These are phyloP conservation scores for Pandemis cinnamomeana DNA, from an alignment of 2,888 invertebrate genomes.

Conservation along the genomic window DNA sequence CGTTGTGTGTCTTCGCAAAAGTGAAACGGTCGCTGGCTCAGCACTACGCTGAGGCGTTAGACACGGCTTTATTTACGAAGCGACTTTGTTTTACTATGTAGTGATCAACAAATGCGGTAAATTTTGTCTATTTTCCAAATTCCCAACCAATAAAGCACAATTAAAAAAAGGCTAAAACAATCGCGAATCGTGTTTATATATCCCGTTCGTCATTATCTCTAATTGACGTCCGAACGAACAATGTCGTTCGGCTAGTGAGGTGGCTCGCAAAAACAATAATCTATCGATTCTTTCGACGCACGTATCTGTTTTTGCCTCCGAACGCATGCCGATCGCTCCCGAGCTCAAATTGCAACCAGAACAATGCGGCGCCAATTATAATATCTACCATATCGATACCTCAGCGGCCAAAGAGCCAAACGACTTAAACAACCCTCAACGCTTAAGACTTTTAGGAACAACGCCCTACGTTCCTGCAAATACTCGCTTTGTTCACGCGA, in stretches of 20 bases:
- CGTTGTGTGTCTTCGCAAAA: too few species aligned
- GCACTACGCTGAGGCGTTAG: too few species aligned
- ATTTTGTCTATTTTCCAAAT: neutral
- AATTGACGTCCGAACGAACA: slow-evolving; percentile 78
- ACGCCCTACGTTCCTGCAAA: neutral
- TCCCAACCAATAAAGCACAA: slow-evolving; percentile 24
- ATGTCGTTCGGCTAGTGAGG: slow-evolving; percentile 72
- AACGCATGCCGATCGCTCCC: slow-evolving; percentile 71
- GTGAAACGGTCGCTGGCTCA: too few species aligned
- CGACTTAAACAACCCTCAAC: slow-evolving; percentile 1
- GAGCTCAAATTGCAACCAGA: slow-evolving; percentile 61
- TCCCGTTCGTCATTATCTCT: slow-evolving; percentile 77
- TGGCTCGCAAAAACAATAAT: slow-evolving; percentile 73
- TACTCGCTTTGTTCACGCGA: slow-evolving; percentile 7
- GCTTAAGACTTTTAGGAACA: neutral
- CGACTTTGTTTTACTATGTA: too few species aligned
- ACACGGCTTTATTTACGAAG: too few species aligned
- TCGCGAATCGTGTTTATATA: slow-evolving; percentile 64
- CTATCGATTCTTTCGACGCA: slow-evolving; percentile 77
- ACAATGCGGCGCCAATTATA: slow-evolving; percentile 70
- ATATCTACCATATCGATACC: slow-evolving; percentile 67
- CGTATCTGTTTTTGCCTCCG: slow-evolving; percentile 72
- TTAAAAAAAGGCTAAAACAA: slow-evolving; percentile 52
- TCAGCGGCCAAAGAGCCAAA: slow-evolving; percentile 49
- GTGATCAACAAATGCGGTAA: neutral